phyloP scores from a whole-genome alignment of 2,797 vertebrate species.

The Crocodylus rhombifer region DNA sequence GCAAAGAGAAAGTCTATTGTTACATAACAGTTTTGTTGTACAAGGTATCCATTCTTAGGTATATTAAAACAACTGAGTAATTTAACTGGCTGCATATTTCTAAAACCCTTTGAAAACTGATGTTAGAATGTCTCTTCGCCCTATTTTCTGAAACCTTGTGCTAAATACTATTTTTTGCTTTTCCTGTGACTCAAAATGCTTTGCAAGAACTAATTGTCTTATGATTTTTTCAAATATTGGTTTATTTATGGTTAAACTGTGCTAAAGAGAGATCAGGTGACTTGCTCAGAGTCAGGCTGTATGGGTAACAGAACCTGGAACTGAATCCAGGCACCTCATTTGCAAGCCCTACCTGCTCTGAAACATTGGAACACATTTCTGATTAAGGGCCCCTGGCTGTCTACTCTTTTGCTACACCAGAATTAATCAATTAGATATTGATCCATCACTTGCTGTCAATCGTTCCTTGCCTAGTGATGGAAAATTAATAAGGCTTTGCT shows the following conservation, averaged over 20 bases:
- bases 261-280: background rate
- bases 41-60: background rate
- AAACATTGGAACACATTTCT: background rate
- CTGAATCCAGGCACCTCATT: background rate
- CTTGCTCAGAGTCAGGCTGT: background rate
- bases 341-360: background rate
- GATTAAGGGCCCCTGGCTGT: background rate
- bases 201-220: slow-evolving; percentile 18
- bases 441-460: background rate
- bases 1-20: background rate
- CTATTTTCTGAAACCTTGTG: background rate
- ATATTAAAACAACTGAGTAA: background rate
- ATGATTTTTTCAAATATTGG: background rate
- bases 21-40: background rate
- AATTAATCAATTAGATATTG: too few relatives aligned
- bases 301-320: background rate
- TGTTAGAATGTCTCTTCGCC: slow-evolving; percentile 9
- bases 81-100: background rate
- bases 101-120: background rate
- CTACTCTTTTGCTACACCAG: background rate
- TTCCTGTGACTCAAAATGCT: slow-evolving; percentile 1
- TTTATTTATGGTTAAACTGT: background rate
- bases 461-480: background rate
- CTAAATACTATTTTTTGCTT: slow-evolving; percentile 18
- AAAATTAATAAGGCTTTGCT: background rate